Evolutionary conservation across 1,140 invertebrate genomes (phyloP).

Genomic region (Macrostomum lignano): DNA sequence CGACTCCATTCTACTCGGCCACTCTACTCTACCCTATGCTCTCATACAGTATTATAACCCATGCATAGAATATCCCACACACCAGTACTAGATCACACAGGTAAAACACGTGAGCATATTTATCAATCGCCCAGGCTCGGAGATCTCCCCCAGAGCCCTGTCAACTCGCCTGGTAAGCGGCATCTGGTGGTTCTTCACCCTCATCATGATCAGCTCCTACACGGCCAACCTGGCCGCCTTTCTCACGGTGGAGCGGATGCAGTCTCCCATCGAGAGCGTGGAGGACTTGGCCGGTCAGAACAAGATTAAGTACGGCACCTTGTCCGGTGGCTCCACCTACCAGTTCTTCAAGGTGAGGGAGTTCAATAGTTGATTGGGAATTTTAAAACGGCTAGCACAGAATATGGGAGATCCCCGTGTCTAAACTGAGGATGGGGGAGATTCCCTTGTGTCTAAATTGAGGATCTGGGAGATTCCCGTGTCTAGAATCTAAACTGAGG

Average conservation of each 20-base stretch:
- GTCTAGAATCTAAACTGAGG: too few species aligned
- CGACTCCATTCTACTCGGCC: too few species aligned
- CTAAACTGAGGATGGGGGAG: too few species aligned
- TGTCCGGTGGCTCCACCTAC: slow-evolving; percentile 54
- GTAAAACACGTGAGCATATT: neutral
- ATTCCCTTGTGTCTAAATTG: too few species aligned
- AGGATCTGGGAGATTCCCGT: too few species aligned
- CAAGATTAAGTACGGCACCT: slow-evolving; percentile 71
- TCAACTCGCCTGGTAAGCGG: slow-evolving; percentile 74
- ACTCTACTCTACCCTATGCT: too few species aligned
- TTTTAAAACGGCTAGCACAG: too few species aligned
- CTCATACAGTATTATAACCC: too few species aligned
- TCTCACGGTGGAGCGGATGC: slow-evolving; percentile 66
- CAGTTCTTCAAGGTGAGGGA: slow-evolving; percentile 43
- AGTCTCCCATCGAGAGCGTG: slow-evolving; percentile 68
- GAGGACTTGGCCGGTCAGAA: slow-evolving; percentile 72
- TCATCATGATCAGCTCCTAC: slow-evolving; percentile 88
- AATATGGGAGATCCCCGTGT: too few species aligned
- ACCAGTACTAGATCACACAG: neutral
- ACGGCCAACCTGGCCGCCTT: slow-evolving; percentile 90
- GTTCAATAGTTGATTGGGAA: neutral
- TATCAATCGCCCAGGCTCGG: slow-evolving; percentile 14
- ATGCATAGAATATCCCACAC: too few species aligned
- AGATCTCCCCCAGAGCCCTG: slow-evolving; percentile 32
- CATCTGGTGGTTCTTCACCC: slow-evolving; percentile 96